Base-by-base conservation (phyloP, 1,140 invertebrate genomes). In the Ostrea denselamellosa region DNA sequence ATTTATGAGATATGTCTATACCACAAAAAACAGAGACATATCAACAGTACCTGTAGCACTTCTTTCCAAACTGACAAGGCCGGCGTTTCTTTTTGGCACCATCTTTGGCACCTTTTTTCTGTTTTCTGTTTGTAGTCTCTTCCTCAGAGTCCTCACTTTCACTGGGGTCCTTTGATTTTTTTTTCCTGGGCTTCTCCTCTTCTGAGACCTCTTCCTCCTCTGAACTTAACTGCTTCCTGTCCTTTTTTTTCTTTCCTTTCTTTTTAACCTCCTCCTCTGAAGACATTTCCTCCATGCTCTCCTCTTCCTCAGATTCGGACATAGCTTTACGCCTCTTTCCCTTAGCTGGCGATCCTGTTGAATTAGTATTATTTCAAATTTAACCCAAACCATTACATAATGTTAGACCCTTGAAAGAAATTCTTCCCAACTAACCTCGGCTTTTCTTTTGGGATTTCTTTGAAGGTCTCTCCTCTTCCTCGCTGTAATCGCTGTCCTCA, bases 1-100 rank as follows among this genome's bases (percentile, higher is more conserved):
- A 44, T 56, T 9, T 22, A 56, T 8, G 34, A 44, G 34, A 44
- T 5, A 44, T 44, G 34, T 2, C 34, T 44, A 44, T 44, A 44
- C 5, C n/a, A 44, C 1, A 44, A 44, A 44, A 5, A 44, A 44
- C 34, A 44, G 34, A 44, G 34, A 44, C 2, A 44, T 5, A 44
- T 1, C 5, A 44, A 71, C 19, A n/a, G 88, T 89, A 94, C 94
- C 94, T 94, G 89, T 95, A 94, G 89, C 94, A 95, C 87, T 94
- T 93, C 81, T 92, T 92, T 7, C 94, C 94, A 92, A 94, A 94
- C 87, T 91, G 90, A 89, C 94, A 95, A 51, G 90, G 90, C 87
- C 85, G 90, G 87, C 89, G 88, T 82, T 58, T 77, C 68, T 89
- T 90, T 56, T 25, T 65, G 25, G 58, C 87, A 44, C 89, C 89